Base-by-base conservation (phyloP, 2,113 vertebrate species). In the Sander lucioperca region DNA sequence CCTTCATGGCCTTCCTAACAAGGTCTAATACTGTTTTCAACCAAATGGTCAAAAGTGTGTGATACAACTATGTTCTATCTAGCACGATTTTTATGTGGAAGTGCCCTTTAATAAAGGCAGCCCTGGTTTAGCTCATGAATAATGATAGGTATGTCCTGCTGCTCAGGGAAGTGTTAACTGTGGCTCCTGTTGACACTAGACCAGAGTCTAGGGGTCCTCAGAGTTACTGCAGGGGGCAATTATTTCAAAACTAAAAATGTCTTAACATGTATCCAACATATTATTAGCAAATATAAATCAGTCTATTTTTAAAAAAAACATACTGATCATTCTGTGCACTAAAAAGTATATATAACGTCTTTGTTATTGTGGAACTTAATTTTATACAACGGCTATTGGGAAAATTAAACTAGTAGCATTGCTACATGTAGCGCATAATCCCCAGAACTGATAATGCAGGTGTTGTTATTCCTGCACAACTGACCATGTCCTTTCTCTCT, bases 11-110 rank as follows among this genome's bases (percentile, higher is more conserved):
- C 51, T 66, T 61, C 53, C 14, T 82, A 6, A 70, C 36, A 33
- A 43, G 14, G 12, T 72, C 33, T 67, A 39, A 77, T 67, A 47
- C 53, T 65, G 27, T 73, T 39, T 76, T 82, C 74, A 64, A 64
- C 33, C 21, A 67, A 76, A 82, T 25, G 48, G 8, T 14, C 58
- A 74, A 58, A 81, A 6, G 9, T 48, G 19, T 59, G 5, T 4
- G 13, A 48, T 51, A 16, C 21, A 54, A 3, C 2, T 27, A 10
- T 16, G 6, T 58, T 58, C 54, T n/a, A 21, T 30, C 14, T 25
- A 2, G 58, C 19, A 10, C 21, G 11, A 13, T 39, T 62, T 62
- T 43, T 54, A 43, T 4, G 21, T 30, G 33, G 16, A 16, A 6
- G 11, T 33, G 50, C 8, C 51, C 67, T 57, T 36, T 61, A 43